phyloP scores from a whole-genome alignment of 1,140 invertebrate species.

The Drosophila nannoptera region DNA sequence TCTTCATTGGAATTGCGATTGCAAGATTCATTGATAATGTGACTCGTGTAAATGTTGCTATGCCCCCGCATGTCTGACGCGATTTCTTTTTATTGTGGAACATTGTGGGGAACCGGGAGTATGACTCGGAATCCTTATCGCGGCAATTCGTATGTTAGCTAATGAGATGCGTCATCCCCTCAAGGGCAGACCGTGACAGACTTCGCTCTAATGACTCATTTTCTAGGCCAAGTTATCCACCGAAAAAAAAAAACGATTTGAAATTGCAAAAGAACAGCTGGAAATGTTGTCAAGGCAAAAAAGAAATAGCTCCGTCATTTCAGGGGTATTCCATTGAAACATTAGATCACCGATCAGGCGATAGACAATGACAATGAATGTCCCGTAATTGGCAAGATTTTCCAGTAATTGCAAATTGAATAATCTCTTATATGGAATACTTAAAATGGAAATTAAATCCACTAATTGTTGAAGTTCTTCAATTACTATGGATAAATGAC shows the following conservation, averaged over 20 bases:
- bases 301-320: conserved; percentile 14
- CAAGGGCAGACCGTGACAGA: conserved; percentile 29
- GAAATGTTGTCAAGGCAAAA: conserved; percentile 8
- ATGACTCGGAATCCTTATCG: conserved; percentile 29
- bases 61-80: conserved; percentile 16
- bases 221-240: conserved; percentile 12
- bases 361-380: conserved; percentile 8
- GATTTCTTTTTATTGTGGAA: not conserved
- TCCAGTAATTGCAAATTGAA: not conserved
- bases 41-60: not conserved
- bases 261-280: not conserved
- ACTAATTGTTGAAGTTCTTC: too few relatives aligned
- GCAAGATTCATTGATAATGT: conserved; percentile 43
- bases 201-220: conserved; percentile 30
- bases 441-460: too few relatives aligned
- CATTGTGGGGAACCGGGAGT: not conserved
- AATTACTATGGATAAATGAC: too few relatives aligned
- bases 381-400: not conserved
- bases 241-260: not conserved
- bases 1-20: conserved; percentile 39
- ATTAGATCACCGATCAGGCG: conserved; percentile 50
- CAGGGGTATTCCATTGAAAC: conserved; percentile 27
- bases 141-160: conserved; percentile 9
- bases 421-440: not conserved
- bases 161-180: conserved; percentile 33